Evolutionary conservation across 1,140 invertebrate genomes (phyloP).

Genomic region (Drosophila dunni): DNA sequence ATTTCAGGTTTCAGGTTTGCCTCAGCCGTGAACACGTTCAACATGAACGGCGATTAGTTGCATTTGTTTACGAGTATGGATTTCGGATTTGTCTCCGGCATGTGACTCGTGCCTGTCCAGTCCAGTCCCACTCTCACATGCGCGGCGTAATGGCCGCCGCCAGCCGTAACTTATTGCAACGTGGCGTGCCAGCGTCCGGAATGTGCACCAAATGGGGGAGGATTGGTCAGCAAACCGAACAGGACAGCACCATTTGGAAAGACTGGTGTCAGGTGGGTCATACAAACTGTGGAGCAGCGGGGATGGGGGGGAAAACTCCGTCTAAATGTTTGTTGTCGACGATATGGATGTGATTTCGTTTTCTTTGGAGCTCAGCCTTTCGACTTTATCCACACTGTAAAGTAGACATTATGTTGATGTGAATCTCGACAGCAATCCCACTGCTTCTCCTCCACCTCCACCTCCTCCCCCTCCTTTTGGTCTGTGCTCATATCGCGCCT

Average conservation of each 20-base stretch:
- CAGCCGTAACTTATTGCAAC: conserved; percentile 78
- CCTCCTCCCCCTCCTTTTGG: conserved; percentile 29
- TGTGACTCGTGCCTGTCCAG: conserved; percentile 28
- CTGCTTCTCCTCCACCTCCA: not conserved
- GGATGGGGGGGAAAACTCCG: not conserved
- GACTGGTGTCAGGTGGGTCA: conserved; percentile 42
- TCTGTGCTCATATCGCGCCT: conserved; percentile 67
- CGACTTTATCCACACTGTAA: conserved; percentile 80
- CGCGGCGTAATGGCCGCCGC: conserved; percentile 64
- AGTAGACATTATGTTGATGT: conserved; percentile 82
- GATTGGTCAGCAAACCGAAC: conserved; percentile 42
- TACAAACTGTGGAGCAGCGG: not conserved
- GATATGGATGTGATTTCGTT: conserved; percentile 80
- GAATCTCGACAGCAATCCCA: conserved; percentile 27
- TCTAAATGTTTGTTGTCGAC: conserved; percentile 33
- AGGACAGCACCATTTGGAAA: conserved; percentile 18
- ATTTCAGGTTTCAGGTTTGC: conserved; percentile 60
- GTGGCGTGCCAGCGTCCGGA: conserved; percentile 68
- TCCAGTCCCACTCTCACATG: conserved; percentile 26
- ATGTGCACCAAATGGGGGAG: conserved; percentile 51
- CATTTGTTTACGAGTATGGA: conserved; percentile 83
- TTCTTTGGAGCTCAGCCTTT: conserved; percentile 44
- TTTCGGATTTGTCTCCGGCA: conserved; percentile 78
- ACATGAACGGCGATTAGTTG: conserved; percentile 82
- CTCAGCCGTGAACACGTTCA: conserved; percentile 79